phyloP scores from a whole-genome alignment of 53 echinoderm and acorn worm genomes.

The Paelopatides confundens region DNA sequence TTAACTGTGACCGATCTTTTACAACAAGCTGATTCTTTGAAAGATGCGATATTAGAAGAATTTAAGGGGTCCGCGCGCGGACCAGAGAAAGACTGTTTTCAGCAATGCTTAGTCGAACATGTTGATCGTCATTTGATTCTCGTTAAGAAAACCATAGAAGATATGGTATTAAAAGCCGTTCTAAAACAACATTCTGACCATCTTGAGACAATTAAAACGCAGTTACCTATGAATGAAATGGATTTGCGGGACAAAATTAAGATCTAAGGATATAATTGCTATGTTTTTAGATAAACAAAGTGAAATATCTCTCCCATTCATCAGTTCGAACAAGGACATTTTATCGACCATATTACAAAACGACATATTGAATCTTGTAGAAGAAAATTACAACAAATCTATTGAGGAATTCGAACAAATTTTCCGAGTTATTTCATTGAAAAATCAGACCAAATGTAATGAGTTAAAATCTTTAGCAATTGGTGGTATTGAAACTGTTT shows the following conservation, averaged over 20 bases:
- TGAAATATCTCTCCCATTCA: neutral
- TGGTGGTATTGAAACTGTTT: too few relatives aligned
- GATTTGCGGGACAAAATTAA: neutral
- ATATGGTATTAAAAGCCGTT: too few relatives aligned
- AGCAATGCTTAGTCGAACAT: too few relatives aligned
- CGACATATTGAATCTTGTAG: neutral
- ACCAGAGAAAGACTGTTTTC: too few relatives aligned
- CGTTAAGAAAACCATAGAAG: too few relatives aligned
- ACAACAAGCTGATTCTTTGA: too few relatives aligned
- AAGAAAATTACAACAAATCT: neutral
- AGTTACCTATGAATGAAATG: neutral
- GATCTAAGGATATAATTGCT: neutral
- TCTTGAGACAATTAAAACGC: neutral
- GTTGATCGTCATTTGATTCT: too few relatives aligned
- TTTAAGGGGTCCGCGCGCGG: too few relatives aligned
- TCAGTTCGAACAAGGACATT: neutral
- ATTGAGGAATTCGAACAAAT: neutral
- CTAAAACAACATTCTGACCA: neutral
- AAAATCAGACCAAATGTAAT: neutral
- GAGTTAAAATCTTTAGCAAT: neutral
- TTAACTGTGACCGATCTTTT: too few relatives aligned
- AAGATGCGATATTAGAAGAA: too few relatives aligned
- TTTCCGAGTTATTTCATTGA: neutral
- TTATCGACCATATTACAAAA: neutral
- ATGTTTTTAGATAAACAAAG: neutral